Conservation (phyloP, 2,113 vertebrate species). For the Corydoras sp. region DNA sequence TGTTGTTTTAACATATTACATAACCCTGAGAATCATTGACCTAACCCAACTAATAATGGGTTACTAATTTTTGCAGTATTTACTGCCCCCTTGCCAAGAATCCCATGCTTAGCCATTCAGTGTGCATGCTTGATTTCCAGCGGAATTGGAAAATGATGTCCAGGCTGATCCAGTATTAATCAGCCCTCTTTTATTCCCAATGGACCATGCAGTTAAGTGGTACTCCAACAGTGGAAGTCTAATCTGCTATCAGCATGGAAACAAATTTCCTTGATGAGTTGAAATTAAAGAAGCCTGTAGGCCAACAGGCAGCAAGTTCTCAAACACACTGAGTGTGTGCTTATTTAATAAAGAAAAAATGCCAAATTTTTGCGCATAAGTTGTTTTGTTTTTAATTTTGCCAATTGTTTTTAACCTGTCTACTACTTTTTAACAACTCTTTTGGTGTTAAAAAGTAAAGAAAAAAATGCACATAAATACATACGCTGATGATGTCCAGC, state of each 20-base stretch:
- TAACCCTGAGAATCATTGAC: slow-evolving; percentile 8
- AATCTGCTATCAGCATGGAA: slow-evolving; percentile 32
- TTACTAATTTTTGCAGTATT: neutral
- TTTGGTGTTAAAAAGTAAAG: no score
- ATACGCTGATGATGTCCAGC: no score
- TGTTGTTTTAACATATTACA: neutral
- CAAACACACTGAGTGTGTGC: neutral
- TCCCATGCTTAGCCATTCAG: slow-evolving; percentile 28
- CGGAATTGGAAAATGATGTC: slow-evolving; percentile 27
- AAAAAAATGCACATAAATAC: no score
- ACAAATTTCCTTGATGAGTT: slow-evolving; percentile 32
- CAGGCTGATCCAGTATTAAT: slow-evolving; percentile 32
- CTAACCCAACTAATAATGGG: neutral
- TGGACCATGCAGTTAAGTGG: slow-evolving; percentile 21
- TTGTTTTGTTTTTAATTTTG: no score
- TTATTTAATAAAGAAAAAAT: no score
- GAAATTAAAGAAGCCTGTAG: slow-evolving; percentile 14
- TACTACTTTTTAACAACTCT: no score
- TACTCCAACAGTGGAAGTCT: slow-evolving; percentile 13
- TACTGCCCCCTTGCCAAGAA: slow-evolving; percentile 2
- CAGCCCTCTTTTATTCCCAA: slow-evolving; percentile 12
- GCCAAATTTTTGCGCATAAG: no score
- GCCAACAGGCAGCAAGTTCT: neutral
- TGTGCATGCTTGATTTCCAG: slow-evolving; percentile 10
- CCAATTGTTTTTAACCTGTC: no score